These are phyloP conservation scores for Drosophila arawakana DNA, from an alignment of 1,140 invertebrate species.

Conservation along the genomic window DNA sequence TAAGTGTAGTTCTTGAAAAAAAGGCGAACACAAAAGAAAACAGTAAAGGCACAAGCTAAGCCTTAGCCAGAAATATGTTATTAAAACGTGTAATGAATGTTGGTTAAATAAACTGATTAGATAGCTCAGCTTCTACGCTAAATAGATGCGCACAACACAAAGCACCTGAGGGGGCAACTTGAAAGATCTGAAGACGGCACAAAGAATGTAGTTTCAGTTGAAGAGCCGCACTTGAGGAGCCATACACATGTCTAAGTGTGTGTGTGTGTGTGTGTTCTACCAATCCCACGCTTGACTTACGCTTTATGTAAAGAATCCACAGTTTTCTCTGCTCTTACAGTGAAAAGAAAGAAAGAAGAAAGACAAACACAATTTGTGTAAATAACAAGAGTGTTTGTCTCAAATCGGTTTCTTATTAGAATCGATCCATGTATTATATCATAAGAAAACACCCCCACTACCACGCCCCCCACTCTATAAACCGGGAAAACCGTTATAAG, in stretches of 20 bases:
- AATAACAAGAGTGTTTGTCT: slow-evolving; percentile 15
- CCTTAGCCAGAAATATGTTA: slow-evolving; percentile 13
- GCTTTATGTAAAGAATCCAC: slow-evolving; percentile 8
- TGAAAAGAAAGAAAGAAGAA: slow-evolving; percentile 7
- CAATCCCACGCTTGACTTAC: slow-evolving; percentile 27
- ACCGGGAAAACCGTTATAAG: slow-evolving; percentile 11
- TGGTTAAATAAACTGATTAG: slow-evolving; percentile 20
- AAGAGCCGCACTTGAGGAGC: slow-evolving; percentile 5
- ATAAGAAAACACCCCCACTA: background rate
- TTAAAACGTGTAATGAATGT: slow-evolving; percentile 13
- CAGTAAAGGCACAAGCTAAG: slow-evolving; percentile 21
- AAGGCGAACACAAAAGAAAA: background rate
- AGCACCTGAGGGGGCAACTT: background rate
- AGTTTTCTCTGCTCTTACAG: background rate
- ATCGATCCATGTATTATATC: slow-evolving; percentile 18
- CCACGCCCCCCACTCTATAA: slow-evolving; percentile 5
- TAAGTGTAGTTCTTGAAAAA: slow-evolving; percentile 13
- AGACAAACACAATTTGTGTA: slow-evolving; percentile 8
- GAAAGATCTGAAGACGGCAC: slow-evolving; percentile 4
- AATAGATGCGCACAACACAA: slow-evolving; percentile 2
- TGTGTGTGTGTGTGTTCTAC: background rate
- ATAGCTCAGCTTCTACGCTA: slow-evolving; percentile 19
- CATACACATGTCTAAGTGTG: background rate
- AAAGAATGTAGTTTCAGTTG: slow-evolving; percentile 19
- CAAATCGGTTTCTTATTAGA: slow-evolving; percentile 15